A percentile compares a stretch with the other conserved stretches of the same genome.
phyloP scores from a whole-genome alignment of 2,888 invertebrate genomes.

The Pantelozetes paolii region DNA sequence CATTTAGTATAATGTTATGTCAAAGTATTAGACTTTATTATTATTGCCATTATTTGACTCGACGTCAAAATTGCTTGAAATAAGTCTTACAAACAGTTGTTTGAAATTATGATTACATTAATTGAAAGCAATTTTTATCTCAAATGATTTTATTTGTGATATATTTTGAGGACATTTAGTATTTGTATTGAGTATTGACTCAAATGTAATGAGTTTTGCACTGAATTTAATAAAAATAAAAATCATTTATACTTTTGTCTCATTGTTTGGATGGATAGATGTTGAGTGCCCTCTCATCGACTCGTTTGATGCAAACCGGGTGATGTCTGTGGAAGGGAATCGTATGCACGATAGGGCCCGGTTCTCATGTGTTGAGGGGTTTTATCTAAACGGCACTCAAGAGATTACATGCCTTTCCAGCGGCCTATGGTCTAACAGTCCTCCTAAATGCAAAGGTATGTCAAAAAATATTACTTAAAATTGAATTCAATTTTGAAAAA shows the following conservation, averaged over 20 bases:
- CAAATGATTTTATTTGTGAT: too few relatives aligned
- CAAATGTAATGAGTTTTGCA: too few relatives aligned
- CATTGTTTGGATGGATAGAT: conserved; percentile 49
- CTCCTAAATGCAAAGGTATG: conserved; percentile 50
- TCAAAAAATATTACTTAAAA: background rate
- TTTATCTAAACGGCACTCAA: conserved; percentile 68
- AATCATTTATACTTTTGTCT: background rate
- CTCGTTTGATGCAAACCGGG: conserved; percentile 52
- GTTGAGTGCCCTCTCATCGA: conserved; percentile 54
- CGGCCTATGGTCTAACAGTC: conserved; percentile 57
- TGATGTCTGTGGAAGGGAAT: conserved; percentile 69
- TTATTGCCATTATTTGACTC: too few relatives aligned
- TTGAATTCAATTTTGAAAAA: background rate
- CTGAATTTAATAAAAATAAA: too few relatives aligned
- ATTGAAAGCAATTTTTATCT: too few relatives aligned
- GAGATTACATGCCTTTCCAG: conserved; percentile 76
- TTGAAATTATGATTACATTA: too few relatives aligned
- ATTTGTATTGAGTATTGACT: too few relatives aligned
- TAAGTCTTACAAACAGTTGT: too few relatives aligned
- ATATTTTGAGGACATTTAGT: too few relatives aligned
- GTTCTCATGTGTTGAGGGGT: conserved; percentile 76
- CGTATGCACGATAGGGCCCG: conserved; percentile 70
- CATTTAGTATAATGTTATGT: too few relatives aligned
- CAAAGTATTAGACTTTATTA: too few relatives aligned
- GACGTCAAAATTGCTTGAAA: too few relatives aligned